phyloP scores from a whole-genome alignment of 2,113 vertebrate species.

The Vireo altiloquus region DNA sequence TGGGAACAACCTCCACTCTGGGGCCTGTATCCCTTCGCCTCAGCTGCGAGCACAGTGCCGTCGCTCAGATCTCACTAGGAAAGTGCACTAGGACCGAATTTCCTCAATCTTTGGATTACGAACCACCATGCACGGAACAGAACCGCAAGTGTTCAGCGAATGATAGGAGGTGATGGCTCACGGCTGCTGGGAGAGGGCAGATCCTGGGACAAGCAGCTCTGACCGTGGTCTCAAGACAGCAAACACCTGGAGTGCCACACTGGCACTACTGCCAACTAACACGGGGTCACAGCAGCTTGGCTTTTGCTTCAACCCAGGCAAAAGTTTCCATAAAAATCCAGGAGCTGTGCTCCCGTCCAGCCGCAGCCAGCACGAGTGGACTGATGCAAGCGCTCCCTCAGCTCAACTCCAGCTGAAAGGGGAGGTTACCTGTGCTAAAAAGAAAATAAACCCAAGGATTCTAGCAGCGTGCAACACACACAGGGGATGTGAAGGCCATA shows the following conservation, averaged over 20 bases:
- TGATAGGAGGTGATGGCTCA: not conserved
- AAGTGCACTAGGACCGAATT: not conserved
- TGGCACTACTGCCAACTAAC: not conserved
- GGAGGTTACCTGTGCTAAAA: not conserved
- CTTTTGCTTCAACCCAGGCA: not conserved
- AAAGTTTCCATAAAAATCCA: not conserved
- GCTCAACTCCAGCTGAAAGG: not conserved
- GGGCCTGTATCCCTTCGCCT: not conserved
- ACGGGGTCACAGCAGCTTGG: not conserved
- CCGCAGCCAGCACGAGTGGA: fast-evolving
- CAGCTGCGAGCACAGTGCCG: not conserved
- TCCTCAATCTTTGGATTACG: not conserved
- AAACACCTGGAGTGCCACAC: fast-evolving
- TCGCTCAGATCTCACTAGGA: not conserved
- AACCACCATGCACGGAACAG: not conserved
- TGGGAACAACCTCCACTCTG: not conserved
- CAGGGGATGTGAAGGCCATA: not conserved
- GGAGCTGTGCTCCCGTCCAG: not conserved
- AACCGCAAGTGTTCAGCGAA: not conserved
- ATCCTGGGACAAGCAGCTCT: fast-evolving
- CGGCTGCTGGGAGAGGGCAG: not conserved
- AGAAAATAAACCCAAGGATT: not conserved
- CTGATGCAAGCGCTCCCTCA: not conserved
- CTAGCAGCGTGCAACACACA: not conserved
- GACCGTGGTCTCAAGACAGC: not conserved